Conservation (phyloP, 2,113 vertebrate species). For the Hucho hucho region DNA sequence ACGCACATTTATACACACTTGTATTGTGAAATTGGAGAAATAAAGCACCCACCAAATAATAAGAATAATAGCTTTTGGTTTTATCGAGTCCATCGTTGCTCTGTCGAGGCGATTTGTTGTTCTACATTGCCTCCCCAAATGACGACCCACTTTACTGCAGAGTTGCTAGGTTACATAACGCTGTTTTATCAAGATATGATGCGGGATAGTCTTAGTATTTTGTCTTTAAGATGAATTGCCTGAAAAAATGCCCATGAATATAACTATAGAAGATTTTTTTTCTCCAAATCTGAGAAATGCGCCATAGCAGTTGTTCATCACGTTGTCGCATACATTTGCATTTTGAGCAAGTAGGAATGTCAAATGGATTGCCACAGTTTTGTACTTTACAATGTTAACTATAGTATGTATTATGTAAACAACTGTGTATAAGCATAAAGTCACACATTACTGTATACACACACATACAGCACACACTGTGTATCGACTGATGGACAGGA, state of each 20-base stretch:
- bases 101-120: not conserved
- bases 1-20: no score
- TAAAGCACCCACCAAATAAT: no score
- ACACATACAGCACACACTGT: no score
- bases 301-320: no score
- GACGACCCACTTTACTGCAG: not conserved
- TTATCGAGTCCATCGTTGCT: not conserved
- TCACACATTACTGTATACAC: no score
- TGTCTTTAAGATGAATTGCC: not conserved
- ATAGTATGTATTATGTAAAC: no score
- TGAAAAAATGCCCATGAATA: not conserved
- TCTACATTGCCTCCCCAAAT: not conserved
- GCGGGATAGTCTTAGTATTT: not conserved
- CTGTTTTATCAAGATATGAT: not conserved
- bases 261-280: not conserved
- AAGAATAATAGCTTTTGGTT: not conserved
- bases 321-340: no score
- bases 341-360: no score
- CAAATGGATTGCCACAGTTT: not conserved
- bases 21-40: no score
- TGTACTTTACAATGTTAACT: not conserved
- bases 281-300: not conserved
- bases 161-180: not conserved
- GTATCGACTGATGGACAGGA: not conserved
- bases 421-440: no score